Percentiles rank a stretch among this genome's conserved stretches.
These are phyloP conservation scores for Chaetura pelagica DNA, from an alignment of 2,113 vertebrate species.

Conservation along the genomic window DNA sequence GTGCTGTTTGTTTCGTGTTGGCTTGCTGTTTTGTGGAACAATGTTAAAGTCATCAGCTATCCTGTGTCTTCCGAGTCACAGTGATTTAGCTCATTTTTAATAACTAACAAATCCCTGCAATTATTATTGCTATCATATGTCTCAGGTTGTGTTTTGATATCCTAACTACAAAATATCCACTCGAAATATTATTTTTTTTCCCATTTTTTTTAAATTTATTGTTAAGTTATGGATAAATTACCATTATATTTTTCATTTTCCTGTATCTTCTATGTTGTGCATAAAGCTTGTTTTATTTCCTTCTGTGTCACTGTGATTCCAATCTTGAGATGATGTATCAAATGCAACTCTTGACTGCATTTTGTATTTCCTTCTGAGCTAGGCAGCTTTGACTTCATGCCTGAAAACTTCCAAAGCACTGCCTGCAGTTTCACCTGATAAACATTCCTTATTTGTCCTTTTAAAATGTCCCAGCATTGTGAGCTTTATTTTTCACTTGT, in stretches of 20 bases:
- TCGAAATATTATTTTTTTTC: neutral
- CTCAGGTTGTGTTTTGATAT: neutral
- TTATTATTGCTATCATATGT: neutral
- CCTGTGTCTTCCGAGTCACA: neutral
- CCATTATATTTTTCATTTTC: neutral
- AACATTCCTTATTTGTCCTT: neutral
- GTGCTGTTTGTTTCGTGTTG: neutral
- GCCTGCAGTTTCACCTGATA: constrained; percentile 2
- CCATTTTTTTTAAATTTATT: neutral
- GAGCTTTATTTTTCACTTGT: constrained; percentile 20
- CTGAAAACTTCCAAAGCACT: constrained; percentile 8
- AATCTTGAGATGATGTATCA: neutral
- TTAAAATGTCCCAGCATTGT: neutral
- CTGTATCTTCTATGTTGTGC: neutral
- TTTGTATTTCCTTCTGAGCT: neutral
- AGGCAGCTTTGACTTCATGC: neutral
- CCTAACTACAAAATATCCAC: neutral
- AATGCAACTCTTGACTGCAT: neutral
- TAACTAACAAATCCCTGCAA: neutral
- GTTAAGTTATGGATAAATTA: neutral
- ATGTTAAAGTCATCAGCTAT: neutral
- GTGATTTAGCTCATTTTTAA: constrained; percentile 18
- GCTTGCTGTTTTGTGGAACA: neutral
- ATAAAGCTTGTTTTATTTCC: neutral
- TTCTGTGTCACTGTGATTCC: neutral